Evolutionary conservation across 2,797 vertebrate genomes (phyloP).

Genomic region (Epinephelus coioides): DNA sequence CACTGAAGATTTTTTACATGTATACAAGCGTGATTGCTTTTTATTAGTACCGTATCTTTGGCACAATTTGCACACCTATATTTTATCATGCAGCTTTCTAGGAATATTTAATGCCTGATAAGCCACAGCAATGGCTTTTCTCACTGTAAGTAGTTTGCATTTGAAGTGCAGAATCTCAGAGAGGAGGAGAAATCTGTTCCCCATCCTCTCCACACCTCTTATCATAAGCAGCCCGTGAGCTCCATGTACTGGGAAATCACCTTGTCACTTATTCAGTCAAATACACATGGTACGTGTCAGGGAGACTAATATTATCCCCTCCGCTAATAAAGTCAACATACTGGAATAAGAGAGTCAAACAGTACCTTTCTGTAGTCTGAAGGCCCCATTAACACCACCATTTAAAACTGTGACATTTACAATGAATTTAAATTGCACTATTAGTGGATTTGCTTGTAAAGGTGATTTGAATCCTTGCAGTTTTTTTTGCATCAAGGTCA

Average conservation of each 20-base stretch:
- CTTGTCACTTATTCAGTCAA: conserved; percentile 33
- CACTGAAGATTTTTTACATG: neutral
- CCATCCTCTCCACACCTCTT: conserved; percentile 73
- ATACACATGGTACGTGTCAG: conserved; percentile 21
- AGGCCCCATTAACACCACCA: neutral
- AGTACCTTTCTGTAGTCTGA: neutral
- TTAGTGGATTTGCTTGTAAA: neutral
- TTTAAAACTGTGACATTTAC: neutral
- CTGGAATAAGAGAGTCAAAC: conserved; percentile 12
- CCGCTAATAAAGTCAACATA: conserved; percentile 35
- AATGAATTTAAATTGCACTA: neutral
- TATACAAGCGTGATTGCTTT: neutral
- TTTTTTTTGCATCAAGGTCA: too few species aligned
- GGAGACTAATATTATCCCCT: conserved; percentile 29
- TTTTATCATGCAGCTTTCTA: conserved; percentile 19
- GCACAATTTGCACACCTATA: conserved; percentile 12
- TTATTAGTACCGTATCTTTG: neutral
- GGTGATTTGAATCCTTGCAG: too few species aligned
- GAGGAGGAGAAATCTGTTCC: conserved; percentile 68
- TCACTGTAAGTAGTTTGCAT: conserved; percentile 63
- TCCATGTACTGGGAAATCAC: conserved; percentile 46
- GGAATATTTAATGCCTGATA: conserved; percentile 38
- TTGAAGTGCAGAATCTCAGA: conserved; percentile 59
- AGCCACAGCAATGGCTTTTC: conserved; percentile 51
- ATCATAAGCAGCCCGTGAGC: conserved; percentile 62